Evolutionary conservation across 1,140 invertebrate genomes (phyloP).

Genomic region (Bombus cullumanus): DNA sequence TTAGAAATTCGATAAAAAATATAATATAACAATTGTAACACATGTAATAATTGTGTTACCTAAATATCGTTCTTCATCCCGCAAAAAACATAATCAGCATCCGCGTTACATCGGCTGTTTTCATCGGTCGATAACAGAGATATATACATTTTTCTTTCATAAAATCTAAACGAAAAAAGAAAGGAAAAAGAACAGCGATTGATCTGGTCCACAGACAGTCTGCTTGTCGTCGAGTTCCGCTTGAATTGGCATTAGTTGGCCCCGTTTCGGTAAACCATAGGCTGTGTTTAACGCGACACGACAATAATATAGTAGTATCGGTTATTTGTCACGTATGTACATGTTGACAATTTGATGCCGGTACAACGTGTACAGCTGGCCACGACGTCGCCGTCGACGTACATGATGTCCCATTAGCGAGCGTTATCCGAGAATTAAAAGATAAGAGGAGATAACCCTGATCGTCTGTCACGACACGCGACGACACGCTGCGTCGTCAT

Average conservation of each 20-base stretch:
- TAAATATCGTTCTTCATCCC: not conserved
- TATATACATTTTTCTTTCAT: not conserved
- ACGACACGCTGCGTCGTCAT: slow-evolving; percentile 2
- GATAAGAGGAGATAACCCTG: slow-evolving; percentile 54
- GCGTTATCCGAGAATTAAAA: slow-evolving; percentile 43
- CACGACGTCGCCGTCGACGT: not conserved
- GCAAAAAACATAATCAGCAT: not conserved
- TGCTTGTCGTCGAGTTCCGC: slow-evolving; percentile 4
- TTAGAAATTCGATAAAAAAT: not conserved
- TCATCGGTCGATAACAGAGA: not conserved
- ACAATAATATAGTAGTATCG: not conserved
- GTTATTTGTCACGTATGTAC: not conserved
- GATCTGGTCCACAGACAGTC: not conserved
- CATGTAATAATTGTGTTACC: too few relatives aligned
- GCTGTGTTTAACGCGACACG: not conserved
- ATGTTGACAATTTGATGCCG: slow-evolving; percentile 13
- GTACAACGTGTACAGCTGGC: slow-evolving; percentile 15
- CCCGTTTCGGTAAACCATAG: not conserved
- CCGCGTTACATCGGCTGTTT: not conserved
- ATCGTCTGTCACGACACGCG: slow-evolving; percentile 36
- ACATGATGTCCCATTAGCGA: slow-evolving; percentile 8
- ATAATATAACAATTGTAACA: not conserved
- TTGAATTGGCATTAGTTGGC: not conserved
- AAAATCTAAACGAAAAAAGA: not conserved
- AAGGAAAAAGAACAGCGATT: not conserved